These are phyloP conservation scores for Hippocampus comes DNA, from an alignment of 2,113 vertebrate species.

Conservation along the genomic window DNA sequence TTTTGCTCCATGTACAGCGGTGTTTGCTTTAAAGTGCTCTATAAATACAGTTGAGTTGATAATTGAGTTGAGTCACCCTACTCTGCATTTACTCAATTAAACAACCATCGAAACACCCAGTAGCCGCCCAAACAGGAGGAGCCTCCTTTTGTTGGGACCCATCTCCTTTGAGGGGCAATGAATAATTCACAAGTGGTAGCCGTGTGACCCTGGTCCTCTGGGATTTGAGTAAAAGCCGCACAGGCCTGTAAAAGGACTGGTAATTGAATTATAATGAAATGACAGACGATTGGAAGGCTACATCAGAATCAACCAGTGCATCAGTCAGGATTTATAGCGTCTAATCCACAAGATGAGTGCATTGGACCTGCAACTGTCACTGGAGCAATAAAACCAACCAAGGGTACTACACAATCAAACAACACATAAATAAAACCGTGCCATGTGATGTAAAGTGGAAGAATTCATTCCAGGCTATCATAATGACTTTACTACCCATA, in stretches of 20 bases:
- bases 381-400: constrained; percentile 4
- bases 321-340: constrained; percentile 22
- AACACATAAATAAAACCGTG: background rate
- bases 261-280: constrained; percentile 69
- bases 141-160: constrained; percentile 12
- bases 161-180: constrained; percentile 49
- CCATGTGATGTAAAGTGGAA: background rate
- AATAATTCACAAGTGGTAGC: constrained; percentile 50
- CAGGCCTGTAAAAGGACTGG: constrained; percentile 42
- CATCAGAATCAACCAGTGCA: constrained; percentile 47
- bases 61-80: background rate
- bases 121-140: background rate
- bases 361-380: background rate
- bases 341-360: constrained; percentile 5
- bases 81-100: constrained; percentile 13
- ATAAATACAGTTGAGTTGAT: too few species aligned
- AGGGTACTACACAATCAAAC: constrained; percentile 1
- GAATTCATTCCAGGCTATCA: background rate
- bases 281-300: constrained; percentile 42
- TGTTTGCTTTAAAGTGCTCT: too few species aligned
- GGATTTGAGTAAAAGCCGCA: constrained; percentile 48
- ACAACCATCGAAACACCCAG: constrained; percentile 1
- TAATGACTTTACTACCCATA: background rate
- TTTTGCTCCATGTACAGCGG: too few species aligned
- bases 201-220: constrained; percentile 32